Conservation (phyloP, 2,888 invertebrate species). For the Proisotoma minuta region DNA sequence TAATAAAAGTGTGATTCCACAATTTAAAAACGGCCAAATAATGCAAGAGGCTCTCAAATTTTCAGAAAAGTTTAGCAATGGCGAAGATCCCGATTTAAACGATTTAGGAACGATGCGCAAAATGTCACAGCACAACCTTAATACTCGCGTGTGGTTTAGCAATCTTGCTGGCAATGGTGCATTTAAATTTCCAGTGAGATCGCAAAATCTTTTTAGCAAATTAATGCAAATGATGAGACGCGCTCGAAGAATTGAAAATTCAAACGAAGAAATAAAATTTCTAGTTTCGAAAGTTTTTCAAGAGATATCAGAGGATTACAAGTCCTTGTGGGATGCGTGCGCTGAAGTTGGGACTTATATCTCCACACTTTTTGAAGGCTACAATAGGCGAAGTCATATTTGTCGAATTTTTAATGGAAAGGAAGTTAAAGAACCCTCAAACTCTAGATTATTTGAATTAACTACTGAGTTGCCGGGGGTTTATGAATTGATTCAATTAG, state of each 20-base stretch:
- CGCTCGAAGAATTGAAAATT: neutral
- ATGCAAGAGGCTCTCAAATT: neutral
- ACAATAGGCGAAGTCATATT: neutral
- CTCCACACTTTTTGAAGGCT: neutral
- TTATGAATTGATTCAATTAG: neutral
- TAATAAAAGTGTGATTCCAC: neutral
- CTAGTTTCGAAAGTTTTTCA: neutral
- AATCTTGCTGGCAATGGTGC: neutral
- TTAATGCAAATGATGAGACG: neutral
- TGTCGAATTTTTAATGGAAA: neutral
- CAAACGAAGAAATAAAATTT: neutral
- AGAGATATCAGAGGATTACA: neutral
- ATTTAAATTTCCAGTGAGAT: neutral
- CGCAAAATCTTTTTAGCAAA: neutral
- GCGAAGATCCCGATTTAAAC: neutral
- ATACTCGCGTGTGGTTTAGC: neutral
- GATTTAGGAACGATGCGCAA: neutral
- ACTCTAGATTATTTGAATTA: neutral
- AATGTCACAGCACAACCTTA: neutral
- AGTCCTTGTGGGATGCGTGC: neutral
- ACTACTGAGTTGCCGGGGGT: neutral
- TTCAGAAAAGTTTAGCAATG: neutral
- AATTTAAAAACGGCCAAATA: neutral
- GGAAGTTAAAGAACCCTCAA: neutral
- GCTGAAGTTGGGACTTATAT: neutral